phyloP scores from a whole-genome alignment of 2,797 vertebrate genomes.

The Simalia tracyae region DNA sequence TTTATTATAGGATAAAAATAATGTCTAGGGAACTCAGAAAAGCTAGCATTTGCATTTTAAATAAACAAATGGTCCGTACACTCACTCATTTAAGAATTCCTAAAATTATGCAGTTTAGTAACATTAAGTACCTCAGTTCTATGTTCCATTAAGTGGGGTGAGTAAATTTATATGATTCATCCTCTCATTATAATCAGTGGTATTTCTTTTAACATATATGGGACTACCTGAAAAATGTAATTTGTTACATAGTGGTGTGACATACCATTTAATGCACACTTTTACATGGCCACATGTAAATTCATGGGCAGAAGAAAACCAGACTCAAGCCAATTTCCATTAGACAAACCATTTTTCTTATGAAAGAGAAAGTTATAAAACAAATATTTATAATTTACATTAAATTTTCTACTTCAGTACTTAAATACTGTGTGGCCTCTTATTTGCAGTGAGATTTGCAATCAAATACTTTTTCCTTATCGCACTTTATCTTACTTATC shows the following conservation, averaged over 20 bases:
- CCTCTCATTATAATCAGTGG: background rate
- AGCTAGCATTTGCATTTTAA: background rate
- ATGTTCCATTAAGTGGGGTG: background rate
- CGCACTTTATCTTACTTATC: too few relatives aligned
- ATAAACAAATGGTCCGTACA: background rate
- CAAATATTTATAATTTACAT: too few relatives aligned
- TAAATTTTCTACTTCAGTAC: too few relatives aligned
- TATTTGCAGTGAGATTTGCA: too few relatives aligned
- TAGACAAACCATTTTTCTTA: too few relatives aligned
- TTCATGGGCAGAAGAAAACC: too few relatives aligned
- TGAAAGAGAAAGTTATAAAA: too few relatives aligned
- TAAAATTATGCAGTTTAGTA: background rate
- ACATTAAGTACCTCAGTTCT: background rate
- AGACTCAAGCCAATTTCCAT: too few relatives aligned
- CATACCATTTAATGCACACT: background rate
- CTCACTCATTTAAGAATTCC: background rate
- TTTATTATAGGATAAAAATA: background rate
- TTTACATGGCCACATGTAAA: background rate
- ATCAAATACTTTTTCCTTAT: too few relatives aligned
- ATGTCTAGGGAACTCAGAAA: background rate
- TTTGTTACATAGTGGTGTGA: too few relatives aligned
- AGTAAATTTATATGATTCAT: too few relatives aligned
- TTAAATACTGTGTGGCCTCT: too few relatives aligned
- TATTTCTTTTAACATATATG: background rate
- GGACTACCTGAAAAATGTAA: background rate